A percentile compares a stretch with the other conserved stretches of the same genome.
These are phyloP conservation scores for Pterostichus madidus DNA, from an alignment of 2,888 invertebrate species.

Conservation along the genomic window DNA sequence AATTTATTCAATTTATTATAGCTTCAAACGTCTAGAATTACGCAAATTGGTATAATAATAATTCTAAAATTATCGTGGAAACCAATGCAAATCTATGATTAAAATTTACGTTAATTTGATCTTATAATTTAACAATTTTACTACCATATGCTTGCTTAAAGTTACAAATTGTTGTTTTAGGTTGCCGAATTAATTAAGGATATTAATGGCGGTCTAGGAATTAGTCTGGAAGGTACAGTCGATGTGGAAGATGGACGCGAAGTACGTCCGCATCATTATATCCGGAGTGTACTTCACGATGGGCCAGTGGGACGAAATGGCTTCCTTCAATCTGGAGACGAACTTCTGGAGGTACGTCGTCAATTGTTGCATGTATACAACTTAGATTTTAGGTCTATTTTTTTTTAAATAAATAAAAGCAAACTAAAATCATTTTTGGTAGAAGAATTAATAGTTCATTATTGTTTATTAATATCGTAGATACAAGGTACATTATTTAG, in stretches of 20 bases:
- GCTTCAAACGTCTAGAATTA: background rate
- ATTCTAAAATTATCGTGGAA: too few species aligned
- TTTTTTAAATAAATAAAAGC: too few species aligned
- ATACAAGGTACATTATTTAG: too few species aligned
- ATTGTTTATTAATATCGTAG: too few species aligned
- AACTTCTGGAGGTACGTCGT: constrained; percentile 86
- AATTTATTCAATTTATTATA: background rate
- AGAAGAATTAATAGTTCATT: too few species aligned
- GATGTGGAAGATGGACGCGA: constrained; percentile 94
- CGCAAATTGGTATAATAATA: too few species aligned
- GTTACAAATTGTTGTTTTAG: constrained; percentile 76
- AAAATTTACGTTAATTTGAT: background rate
- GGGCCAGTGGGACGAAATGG: constrained; percentile 92
- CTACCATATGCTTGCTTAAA: too few species aligned
- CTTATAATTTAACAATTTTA: too few species aligned
- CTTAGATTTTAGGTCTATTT: too few species aligned
- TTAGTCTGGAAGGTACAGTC: constrained; percentile 95
- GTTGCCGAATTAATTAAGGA: constrained; percentile 92
- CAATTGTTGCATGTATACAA: background rate
- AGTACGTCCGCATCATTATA: constrained; percentile 95
- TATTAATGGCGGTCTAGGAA: constrained; percentile 90
- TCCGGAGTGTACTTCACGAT: constrained; percentile 91
- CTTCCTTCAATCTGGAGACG: constrained; percentile 90
- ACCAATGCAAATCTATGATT: too few species aligned
- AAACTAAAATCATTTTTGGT: too few species aligned